These are phyloP conservation scores for Coptodon rendalli DNA, from an alignment of 2,113 vertebrate genomes.

Conservation along the genomic window DNA sequence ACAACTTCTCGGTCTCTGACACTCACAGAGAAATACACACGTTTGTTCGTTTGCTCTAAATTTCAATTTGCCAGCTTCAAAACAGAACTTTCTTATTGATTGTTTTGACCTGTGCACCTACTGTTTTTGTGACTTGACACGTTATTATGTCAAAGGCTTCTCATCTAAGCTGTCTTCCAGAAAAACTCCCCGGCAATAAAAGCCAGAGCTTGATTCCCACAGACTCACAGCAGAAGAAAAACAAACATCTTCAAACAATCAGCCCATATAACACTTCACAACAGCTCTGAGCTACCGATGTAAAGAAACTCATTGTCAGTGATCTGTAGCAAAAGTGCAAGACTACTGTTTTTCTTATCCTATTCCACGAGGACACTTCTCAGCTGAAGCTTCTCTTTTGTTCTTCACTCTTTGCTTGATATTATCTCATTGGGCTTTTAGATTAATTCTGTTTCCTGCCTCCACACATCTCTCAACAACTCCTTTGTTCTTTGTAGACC, in stretches of 20 bases:
- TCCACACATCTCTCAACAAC: conserved; percentile 80
- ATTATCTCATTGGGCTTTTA: conserved; percentile 83
- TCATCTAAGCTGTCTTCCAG: conserved; percentile 2
- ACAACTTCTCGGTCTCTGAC: conserved; percentile 14
- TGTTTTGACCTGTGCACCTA: neutral
- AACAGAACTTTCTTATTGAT: conserved; percentile 1
- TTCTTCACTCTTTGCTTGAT: conserved; percentile 74
- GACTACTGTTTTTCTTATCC: conserved; percentile 17
- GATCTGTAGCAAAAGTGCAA: conserved; percentile 69
- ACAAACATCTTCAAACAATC: conserved; percentile 64
- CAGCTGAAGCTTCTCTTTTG: neutral
- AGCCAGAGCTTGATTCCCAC: conserved; percentile 35
- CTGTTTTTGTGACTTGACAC: conserved; percentile 23
- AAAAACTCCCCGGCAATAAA: conserved; percentile 2
- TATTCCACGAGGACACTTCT: conserved; percentile 5
- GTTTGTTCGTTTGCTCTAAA: neutral
- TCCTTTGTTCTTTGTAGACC: conserved; percentile 82
- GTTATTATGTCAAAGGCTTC: conserved; percentile 7
- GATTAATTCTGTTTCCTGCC: conserved; percentile 84
- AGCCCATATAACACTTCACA: conserved; percentile 71
- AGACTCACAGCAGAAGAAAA: conserved; percentile 27
- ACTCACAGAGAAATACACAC: neutral
- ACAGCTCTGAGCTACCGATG: conserved; percentile 64
- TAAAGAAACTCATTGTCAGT: conserved; percentile 57
- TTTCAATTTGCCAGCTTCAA: conserved; percentile 14